Evolutionary conservation across 2,797 vertebrate genomes (phyloP).

Genomic region (Pachyuromys duprasi): DNA sequence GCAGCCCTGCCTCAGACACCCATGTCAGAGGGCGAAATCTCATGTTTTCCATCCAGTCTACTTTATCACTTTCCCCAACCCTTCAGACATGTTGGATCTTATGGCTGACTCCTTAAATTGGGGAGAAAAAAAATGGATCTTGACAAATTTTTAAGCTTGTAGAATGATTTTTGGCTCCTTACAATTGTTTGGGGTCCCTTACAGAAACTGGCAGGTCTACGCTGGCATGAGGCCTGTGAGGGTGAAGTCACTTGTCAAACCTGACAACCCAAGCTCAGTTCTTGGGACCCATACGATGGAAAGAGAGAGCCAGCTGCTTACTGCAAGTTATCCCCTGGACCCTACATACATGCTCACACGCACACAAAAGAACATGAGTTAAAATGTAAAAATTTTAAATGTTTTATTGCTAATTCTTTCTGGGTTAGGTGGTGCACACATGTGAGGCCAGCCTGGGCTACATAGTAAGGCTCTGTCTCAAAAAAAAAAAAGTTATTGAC

Average conservation of each 20-base stretch:
- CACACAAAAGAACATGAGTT: background rate
- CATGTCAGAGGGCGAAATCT: background rate
- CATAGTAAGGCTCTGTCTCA: background rate
- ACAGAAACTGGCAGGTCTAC: background rate
- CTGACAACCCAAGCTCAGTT: background rate
- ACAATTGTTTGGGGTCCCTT: background rate
- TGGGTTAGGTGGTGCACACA: background rate
- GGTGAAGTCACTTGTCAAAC: background rate
- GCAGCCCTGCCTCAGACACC: background rate
- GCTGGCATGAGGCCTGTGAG: background rate
- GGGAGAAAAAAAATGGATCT: background rate
- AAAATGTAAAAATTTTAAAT: background rate
- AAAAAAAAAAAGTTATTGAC: background rate
- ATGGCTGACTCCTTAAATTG: background rate
- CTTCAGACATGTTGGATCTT: constrained; percentile 11
- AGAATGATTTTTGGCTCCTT: background rate
- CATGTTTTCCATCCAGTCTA: background rate
- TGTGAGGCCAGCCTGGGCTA: background rate
- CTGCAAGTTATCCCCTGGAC: background rate
- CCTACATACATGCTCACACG: background rate
- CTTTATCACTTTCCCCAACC: background rate
- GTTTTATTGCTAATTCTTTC: background rate
- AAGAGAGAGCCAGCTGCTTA: background rate
- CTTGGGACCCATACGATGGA: background rate
- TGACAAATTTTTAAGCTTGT: constrained; percentile 11